Evolutionary conservation across 2,797 vertebrate species (phyloP).

Genomic region (Epinephelus malabaricus): DNA sequence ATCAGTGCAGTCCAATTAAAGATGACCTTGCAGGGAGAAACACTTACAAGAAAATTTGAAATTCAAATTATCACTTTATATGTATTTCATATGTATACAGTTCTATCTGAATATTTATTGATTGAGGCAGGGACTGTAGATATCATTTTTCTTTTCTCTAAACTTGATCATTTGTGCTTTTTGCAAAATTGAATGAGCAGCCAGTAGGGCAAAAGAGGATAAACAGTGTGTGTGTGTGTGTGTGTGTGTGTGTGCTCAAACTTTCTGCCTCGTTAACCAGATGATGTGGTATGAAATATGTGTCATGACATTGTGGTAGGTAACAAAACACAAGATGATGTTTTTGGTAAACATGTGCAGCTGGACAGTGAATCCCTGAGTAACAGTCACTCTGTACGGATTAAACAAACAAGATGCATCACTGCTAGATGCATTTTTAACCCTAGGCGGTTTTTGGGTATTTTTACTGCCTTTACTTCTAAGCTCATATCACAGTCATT

Average conservation of each 20-base stretch:
- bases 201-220: background rate
- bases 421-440: too few relatives aligned
- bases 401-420: background rate
- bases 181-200: background rate
- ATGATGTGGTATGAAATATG: conserved; percentile 19
- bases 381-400: background rate
- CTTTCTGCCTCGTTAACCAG: conserved; percentile 9
- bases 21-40: background rate
- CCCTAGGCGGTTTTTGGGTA: too few relatives aligned
- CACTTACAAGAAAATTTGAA: background rate
- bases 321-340: background rate
- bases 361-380: background rate
- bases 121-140: background rate
- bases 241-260: background rate
- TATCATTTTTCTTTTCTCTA: background rate
- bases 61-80: background rate
- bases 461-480: too few relatives aligned
- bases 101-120: background rate
- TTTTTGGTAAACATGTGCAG: background rate
- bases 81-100: background rate
- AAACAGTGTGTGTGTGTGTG: background rate
- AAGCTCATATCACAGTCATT: too few relatives aligned
- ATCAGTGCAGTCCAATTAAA: background rate
- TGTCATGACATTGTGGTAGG: conserved; percentile 6
- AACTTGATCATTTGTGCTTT: background rate